Evolutionary conservation across 2,888 invertebrate genomes (phyloP).

Genomic region (Synergus laeviventris): DNA sequence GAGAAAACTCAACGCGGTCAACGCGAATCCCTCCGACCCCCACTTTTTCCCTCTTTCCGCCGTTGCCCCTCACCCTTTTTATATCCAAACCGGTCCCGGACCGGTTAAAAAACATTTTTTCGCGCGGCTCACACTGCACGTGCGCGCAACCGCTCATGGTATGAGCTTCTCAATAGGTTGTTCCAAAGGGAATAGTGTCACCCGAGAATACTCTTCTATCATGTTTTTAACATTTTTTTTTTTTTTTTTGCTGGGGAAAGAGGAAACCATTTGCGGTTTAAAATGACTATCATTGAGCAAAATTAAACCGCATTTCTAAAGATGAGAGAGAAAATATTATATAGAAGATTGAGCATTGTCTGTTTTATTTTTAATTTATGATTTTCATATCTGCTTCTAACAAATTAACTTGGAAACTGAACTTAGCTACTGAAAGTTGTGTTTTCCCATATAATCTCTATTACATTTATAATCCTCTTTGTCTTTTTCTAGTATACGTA

Average conservation of each 20-base stretch:
- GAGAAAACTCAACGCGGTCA: constrained; percentile 3
- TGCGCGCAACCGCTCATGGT: neutral
- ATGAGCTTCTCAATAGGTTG: constrained; percentile 2
- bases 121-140: constrained; percentile 8
- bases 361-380: neutral
- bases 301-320: neutral
- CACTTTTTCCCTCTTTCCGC: neutral
- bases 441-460: too few relatives aligned
- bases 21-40: neutral
- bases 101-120: constrained; percentile 14
- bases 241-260: neutral
- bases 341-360: neutral
- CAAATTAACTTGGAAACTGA: too few relatives aligned
- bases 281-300: neutral
- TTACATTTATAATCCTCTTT: neutral
- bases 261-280: neutral
- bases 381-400: too few relatives aligned
- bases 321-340: neutral
- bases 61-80: neutral
- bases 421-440: neutral
- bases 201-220: neutral
- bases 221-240: neutral
- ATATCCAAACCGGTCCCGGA: constrained; percentile 1
- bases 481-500: neutral
- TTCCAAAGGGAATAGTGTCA: constrained; percentile 4